Evolutionary conservation across 2,113 vertebrate genomes (phyloP), one percentile per base, ranked within the genome.

Genomic region (Cavia porcellus): DNA sequence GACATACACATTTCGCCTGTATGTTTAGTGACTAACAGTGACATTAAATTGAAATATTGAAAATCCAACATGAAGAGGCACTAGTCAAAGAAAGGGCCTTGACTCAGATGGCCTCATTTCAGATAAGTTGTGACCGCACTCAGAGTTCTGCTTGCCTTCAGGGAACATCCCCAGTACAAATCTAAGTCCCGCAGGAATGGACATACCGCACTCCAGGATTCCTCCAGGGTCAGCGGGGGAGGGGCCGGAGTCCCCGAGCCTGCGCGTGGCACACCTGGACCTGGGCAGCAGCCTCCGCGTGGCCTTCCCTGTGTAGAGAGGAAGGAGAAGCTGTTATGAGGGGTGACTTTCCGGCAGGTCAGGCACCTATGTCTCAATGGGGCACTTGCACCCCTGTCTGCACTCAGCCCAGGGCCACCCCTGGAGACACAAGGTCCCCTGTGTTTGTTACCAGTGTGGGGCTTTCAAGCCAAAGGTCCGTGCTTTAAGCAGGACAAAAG

Each of bases 261-360:
- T 68, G 32, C 5, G n/a, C 22, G 8, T 35, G 12, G 3, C 9
- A 11, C 79, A n/a, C 91, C 47, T 50, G 2, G 75, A 84, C 38
- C 90, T 92, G 1, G 0, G 52, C 28, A 32, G 61, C 28, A 61
- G 96, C 75, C 75, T 62, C 70, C 3, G 0, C 0, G 45, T 10
- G 74, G 28, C 68, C 81, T 22, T 61, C 92, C 94, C 97, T 98
- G 89, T 28, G 52, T 0, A 13, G 38, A 96, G 38, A 96, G 13
- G 17, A 79, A 57, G 32, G 74, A 45, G 66, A 57, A 0, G 1
- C 3, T 22, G 52, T 96, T 38, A 95, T 3, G 24, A 52, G 25
- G 4, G 0, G 22, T 32, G n/a, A n/a, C 32, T 12, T 5, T 10
- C n/a, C 1, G 55, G 12, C 0, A 6, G 20, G 35, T 3, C 25